Evolutionary conservation across 2,888 invertebrate species (phyloP).

Genomic region (Sinelater perroti): DNA sequence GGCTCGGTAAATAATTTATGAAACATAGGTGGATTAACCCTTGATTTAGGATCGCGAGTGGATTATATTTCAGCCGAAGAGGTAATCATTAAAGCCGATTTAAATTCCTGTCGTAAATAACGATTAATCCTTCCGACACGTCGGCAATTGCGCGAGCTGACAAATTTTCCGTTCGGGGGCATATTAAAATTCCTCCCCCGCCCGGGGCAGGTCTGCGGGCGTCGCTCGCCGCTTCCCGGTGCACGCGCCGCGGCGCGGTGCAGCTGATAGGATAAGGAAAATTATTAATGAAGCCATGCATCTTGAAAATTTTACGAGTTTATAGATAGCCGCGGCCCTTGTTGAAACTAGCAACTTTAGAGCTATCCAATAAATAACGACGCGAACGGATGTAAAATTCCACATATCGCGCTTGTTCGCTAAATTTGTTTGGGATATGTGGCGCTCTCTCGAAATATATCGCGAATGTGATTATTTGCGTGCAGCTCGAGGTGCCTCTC

Average conservation of each 20-base stretch:
- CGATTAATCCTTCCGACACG: conserved; percentile 46
- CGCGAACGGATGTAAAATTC: conserved; percentile 46
- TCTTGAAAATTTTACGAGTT: conserved; percentile 16
- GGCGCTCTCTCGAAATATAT: conserved; percentile 44
- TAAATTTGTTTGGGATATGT: conserved; percentile 50
- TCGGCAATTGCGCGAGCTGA: conserved; percentile 39
- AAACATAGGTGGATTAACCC: conserved; percentile 51
- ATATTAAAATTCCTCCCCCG: conserved; percentile 1
- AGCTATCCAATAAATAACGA: conserved; percentile 48
- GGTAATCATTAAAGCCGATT: conserved; percentile 51
- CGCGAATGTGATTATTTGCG: conserved; percentile 45
- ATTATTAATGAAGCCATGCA: conserved; percentile 18
- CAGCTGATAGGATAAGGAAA: conserved; percentile 13
- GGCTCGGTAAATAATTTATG: conserved; percentile 49
- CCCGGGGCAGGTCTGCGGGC: background rate
- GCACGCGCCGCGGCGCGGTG: background rate
- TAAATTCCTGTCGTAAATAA: conserved; percentile 47
- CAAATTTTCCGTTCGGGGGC: conserved; percentile 17
- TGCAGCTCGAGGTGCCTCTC: conserved; percentile 31
- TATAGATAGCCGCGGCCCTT: conserved; percentile 19
- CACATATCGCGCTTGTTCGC: conserved; percentile 46
- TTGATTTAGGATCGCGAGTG: conserved; percentile 49
- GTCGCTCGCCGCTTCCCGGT: background rate
- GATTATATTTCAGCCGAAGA: conserved; percentile 47
- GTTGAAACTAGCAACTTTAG: conserved; percentile 37